Evolutionary conservation across 2,113 vertebrate genomes (phyloP).

Genomic region (Brachionichthys hirsutus): DNA sequence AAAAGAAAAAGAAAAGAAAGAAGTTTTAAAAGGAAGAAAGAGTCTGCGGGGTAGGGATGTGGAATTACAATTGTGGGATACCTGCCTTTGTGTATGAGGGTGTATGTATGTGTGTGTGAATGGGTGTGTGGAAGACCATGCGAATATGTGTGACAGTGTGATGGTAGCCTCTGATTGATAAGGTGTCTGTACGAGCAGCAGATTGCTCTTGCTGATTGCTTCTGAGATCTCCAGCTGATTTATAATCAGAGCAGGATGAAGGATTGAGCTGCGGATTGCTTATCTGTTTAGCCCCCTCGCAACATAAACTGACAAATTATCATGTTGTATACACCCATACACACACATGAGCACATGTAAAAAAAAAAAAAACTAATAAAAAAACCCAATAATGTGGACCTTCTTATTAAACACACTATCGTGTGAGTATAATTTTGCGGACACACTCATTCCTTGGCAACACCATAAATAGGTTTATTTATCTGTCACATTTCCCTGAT

Average conservation of each 20-base stretch:
- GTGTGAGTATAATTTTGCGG: conserved; percentile 27
- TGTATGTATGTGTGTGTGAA: conserved; percentile 7
- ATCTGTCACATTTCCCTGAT: conserved; percentile 46
- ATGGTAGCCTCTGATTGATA: conserved; percentile 77
- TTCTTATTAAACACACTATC: conserved; percentile 54
- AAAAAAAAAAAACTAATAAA: background rate
- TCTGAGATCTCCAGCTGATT: conserved; percentile 76
- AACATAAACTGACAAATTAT: conserved; percentile 76
- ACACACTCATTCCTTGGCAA: conserved; percentile 17
- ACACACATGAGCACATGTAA: background rate
- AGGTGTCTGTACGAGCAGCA: conserved; percentile 73
- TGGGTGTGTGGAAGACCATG: conserved; percentile 11
- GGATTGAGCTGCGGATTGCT: conserved; percentile 74
- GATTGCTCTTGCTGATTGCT: conserved; percentile 76
- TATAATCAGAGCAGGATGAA: conserved; percentile 77
- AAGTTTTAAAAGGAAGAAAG: conserved; percentile 39
- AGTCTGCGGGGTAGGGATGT: conserved; percentile 38
- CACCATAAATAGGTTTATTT: conserved; percentile 34
- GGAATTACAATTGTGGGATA: conserved; percentile 49
- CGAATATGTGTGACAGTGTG: conserved; percentile 62
- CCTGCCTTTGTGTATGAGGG: conserved; percentile 40
- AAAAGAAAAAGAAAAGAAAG: conserved; percentile 26
- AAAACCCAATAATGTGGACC: conserved; percentile 47
- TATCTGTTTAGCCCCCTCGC: conserved; percentile 73
- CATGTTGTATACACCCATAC: conserved; percentile 62